Conservation (phyloP, 2,113 vertebrate species). For the Leucopsar rothschildi region DNA sequence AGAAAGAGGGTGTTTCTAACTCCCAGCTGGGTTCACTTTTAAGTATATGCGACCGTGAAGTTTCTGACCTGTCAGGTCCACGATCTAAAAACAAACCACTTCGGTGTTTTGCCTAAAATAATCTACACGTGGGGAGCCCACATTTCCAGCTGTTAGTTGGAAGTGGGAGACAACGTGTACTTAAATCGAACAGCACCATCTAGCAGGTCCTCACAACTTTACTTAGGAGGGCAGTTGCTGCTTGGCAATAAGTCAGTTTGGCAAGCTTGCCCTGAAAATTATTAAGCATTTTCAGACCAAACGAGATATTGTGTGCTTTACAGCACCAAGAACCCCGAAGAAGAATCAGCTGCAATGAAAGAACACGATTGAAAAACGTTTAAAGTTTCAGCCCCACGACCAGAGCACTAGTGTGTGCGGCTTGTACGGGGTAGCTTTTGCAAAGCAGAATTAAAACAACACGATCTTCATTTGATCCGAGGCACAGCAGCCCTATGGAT, state of each 20-base stretch:
- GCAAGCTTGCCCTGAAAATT: not conserved
- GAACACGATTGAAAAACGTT: rapidly evolving
- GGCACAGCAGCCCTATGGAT: not conserved
- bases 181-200: constrained; percentile 80
- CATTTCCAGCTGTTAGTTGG: constrained; percentile 32
- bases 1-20: not conserved
- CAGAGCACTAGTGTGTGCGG: not conserved
- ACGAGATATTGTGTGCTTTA: not conserved
- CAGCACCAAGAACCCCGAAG: not conserved
- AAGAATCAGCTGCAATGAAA: not conserved
- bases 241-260: constrained; percentile 23
- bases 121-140: not conserved
- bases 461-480: not conserved
- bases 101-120: constrained; percentile 3
- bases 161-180: constrained; percentile 48
- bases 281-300: not conserved
- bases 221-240: constrained; percentile 34
- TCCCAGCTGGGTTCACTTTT: not conserved
- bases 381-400: not conserved
- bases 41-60: not conserved
- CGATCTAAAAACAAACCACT: not conserved
- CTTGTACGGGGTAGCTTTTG: not conserved
- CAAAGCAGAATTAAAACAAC: not conserved
- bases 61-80: not conserved
- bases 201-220: constrained; percentile 72